Evolutionary conservation across 2,888 invertebrate genomes (phyloP).

Genomic region (Plagodis dolabraria): DNA sequence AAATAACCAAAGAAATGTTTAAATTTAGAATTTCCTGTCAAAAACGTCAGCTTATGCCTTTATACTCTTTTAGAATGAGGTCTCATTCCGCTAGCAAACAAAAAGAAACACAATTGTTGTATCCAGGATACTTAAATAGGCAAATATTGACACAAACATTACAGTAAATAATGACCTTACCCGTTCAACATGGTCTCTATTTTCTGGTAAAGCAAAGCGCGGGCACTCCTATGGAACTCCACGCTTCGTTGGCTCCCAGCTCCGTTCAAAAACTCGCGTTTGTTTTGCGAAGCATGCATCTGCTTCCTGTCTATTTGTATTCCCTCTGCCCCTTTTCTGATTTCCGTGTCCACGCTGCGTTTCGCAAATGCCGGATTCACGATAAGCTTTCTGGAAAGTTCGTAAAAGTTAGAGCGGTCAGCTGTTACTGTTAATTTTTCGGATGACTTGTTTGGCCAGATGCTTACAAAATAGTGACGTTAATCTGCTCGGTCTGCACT

Average conservation of each 20-base stretch:
- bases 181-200: conserved; percentile 86
- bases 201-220: conserved; percentile 87
- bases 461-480: too few species aligned
- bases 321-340: conserved; percentile 55
- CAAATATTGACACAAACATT: too few species aligned
- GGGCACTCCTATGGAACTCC: conserved; percentile 86
- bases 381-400: conserved; percentile 71
- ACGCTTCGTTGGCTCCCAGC: conserved; percentile 50
- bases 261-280: conserved; percentile 66
- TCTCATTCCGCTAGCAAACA: too few species aligned
- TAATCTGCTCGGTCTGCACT: too few species aligned
- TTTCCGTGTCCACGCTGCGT: conserved; percentile 64
- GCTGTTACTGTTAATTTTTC: conserved; percentile 31
- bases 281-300: conserved; percentile 73
- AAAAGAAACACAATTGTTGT: too few species aligned
- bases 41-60: too few species aligned
- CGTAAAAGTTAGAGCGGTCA: conserved; percentile 35
- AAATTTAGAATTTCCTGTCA: too few species aligned
- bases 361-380: conserved; percentile 80
- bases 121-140: neutral
- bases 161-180: conserved; percentile 64
- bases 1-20: too few species aligned
- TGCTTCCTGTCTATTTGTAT: conserved; percentile 66
- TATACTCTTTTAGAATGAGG: too few species aligned
- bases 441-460: neutral